Evolutionary conservation across 2,797 vertebrate species (phyloP).

Genomic region (Ceyx erithaca): DNA sequence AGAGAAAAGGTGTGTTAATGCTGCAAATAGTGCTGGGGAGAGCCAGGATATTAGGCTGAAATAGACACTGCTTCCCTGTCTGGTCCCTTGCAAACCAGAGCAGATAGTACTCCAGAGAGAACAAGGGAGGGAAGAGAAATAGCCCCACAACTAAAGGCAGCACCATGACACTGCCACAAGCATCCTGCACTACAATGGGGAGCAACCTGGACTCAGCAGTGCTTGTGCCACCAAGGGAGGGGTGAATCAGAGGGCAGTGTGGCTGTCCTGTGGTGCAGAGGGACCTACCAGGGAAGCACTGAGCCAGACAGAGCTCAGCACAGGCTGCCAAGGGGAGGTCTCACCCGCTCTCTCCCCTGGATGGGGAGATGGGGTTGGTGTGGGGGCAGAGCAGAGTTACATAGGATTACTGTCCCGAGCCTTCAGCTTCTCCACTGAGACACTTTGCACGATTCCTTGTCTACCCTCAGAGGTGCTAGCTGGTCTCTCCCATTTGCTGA

Average conservation of each 20-base stretch:
- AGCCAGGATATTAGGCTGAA: background rate
- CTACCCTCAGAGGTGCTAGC: background rate
- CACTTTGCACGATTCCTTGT: background rate
- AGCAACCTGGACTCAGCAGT: background rate
- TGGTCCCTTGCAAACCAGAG: background rate
- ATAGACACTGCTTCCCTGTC: background rate
- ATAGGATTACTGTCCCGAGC: background rate
- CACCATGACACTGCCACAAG: background rate
- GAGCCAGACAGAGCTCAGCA: fast-evolving
- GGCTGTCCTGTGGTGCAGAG: fast-evolving
- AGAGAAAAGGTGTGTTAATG: background rate
- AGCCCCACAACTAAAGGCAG: background rate
- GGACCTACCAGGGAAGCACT: background rate
- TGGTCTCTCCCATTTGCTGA: background rate
- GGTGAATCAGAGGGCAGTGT: fast-evolving
- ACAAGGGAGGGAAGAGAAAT: background rate
- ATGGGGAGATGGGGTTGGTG: background rate
- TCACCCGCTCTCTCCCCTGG: too few relatives aligned
- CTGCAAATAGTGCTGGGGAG: background rate
- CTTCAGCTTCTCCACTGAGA: background rate
- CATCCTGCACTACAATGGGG: fast-evolving
- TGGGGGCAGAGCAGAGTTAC: background rate
- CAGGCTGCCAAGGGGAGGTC: background rate
- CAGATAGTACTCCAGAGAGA: background rate
- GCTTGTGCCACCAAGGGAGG: fast-evolving